These are phyloP conservation scores for Brachionus calyciflorus DNA, from an alignment of 1,140 invertebrate species.

Conservation along the genomic window DNA sequence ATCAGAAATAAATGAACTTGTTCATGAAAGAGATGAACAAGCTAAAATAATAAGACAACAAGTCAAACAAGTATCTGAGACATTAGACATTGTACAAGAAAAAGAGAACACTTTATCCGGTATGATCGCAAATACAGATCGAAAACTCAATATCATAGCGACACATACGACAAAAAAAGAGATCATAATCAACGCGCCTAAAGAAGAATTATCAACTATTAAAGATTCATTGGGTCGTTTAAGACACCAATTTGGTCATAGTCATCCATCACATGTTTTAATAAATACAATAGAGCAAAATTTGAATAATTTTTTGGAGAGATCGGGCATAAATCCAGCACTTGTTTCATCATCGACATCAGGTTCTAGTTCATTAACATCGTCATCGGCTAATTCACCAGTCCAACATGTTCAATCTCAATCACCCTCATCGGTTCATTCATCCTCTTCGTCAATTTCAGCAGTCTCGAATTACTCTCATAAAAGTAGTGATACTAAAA, in stretches of 20 bases:
- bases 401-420: constrained; percentile 20
- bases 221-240: constrained; percentile 13
- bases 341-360: neutral
- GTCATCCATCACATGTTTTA: constrained; percentile 9
- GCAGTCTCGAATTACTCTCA: constrained; percentile 9
- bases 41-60: constrained; percentile 20
- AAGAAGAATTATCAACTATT: constrained; percentile 5
- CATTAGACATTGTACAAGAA: constrained; percentile 34
- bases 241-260: neutral
- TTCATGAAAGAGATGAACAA: constrained; percentile 1
- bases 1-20: neutral
- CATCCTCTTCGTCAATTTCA: constrained; percentile 34
- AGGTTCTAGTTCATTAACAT: constrained; percentile 19
- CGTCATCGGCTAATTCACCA: constrained; percentile 37
- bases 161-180: constrained; percentile 10
- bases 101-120: constrained; percentile 37
- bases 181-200: neutral
- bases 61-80: constrained; percentile 29
- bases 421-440: constrained; percentile 44
- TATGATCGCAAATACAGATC: constrained; percentile 29
- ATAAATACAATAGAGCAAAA: constrained; percentile 31
- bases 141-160: constrained; percentile 16
- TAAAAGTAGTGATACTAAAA: neutral
- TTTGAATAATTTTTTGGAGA: constrained; percentile 2
- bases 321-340: neutral